Conservation (phyloP, 2,888 invertebrate species). For the Pseudoips prasinana region DNA sequence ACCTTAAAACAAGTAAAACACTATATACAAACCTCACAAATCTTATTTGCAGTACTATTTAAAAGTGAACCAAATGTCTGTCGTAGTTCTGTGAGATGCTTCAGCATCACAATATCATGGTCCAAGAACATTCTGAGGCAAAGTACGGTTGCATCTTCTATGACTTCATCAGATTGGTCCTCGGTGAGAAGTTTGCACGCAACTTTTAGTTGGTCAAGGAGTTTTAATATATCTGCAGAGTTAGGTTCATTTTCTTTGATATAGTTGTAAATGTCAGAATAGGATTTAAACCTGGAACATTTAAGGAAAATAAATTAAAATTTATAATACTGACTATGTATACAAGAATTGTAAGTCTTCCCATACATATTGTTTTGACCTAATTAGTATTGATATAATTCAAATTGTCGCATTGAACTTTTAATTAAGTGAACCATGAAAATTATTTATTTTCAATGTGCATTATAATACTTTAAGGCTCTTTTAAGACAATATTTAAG, state of each 20-base stretch:
- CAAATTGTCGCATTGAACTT: too few relatives aligned
- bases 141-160: conserved; percentile 84
- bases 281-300: conserved; percentile 68
- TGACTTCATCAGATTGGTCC: conserved; percentile 80
- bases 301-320: too few relatives aligned
- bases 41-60: conserved; percentile 75
- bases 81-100: conserved; percentile 80
- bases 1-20: background rate
- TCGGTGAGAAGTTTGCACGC: conserved; percentile 67
- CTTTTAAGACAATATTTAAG: too few relatives aligned
- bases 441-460: too few relatives aligned
- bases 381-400: too few relatives aligned
- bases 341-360: too few relatives aligned
- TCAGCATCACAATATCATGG: conserved; percentile 80
- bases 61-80: conserved; percentile 83
- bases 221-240: conserved; percentile 53
- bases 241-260: conserved; percentile 60
- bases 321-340: too few relatives aligned
- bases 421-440: too few relatives aligned
- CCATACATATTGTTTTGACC: too few relatives aligned
- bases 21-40: conserved; percentile 75
- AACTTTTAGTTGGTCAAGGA: conserved; percentile 51
- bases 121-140: conserved; percentile 84
- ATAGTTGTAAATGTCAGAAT: conserved; percentile 70
- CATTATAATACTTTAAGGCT: too few relatives aligned